phyloP scores from a whole-genome alignment of 2,113 vertebrate species.

The Ascaphus truei region DNA sequence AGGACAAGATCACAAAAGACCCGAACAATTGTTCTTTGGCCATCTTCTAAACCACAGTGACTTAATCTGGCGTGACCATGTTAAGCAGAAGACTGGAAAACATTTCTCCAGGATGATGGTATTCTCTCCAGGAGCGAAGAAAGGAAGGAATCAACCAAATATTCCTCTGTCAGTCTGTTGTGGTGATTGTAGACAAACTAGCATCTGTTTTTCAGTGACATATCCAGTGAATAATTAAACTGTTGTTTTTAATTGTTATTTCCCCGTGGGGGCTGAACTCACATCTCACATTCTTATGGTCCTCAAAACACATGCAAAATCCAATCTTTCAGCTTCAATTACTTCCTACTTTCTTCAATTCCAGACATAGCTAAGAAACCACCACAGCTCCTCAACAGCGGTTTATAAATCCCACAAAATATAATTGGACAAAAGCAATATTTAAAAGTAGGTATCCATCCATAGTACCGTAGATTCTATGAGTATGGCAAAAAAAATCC shows the following conservation, averaged over 20 bases:
- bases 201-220: conserved; percentile 33
- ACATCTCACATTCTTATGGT: background rate
- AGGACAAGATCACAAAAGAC: conserved; percentile 10
- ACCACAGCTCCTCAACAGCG: too few species aligned
- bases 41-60: conserved; percentile 24
- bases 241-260: conserved; percentile 33
- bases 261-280: conserved; percentile 19
- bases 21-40: background rate
- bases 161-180: conserved; percentile 16
- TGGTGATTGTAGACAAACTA: background rate
- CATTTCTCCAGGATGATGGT: background rate
- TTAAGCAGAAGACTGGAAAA: background rate
- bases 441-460: too few species aligned
- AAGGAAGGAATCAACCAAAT: background rate
- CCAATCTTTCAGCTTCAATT: background rate
- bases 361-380: too few species aligned
- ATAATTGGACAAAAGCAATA: too few species aligned
- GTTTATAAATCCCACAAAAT: too few species aligned
- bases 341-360: too few species aligned
- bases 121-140: background rate
- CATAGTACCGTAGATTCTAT: too few species aligned
- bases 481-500: too few species aligned
- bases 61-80: conserved; percentile 32
- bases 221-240: conserved; percentile 32
- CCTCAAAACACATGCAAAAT: conserved; percentile 7